Evolutionary conservation across 2,888 invertebrate species (phyloP), one percentile per base, ranked within the genome.

Genomic region (Maniola hyperantus): DNA sequence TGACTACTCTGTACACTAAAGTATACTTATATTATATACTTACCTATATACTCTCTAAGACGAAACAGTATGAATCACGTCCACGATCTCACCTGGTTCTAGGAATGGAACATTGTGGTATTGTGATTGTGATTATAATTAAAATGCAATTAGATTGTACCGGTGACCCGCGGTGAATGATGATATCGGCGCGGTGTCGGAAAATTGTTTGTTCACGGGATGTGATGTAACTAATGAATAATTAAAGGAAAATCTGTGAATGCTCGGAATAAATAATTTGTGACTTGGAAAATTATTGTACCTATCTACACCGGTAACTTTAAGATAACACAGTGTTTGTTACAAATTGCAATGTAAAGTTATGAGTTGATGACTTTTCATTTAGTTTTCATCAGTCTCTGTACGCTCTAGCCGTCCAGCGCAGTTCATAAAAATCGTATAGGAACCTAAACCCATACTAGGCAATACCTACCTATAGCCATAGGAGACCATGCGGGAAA

Each of bases 41-140:
- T 26, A 26, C 26, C 26, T 26, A n/a, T n/a, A n/a, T n/a, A 26
- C 26, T 39, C 39, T 39, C 39, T 11, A 11, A 11, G 11, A 39
- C 11, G 11, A 39, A 39, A 39, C 39, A 34, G 39, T 70, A 75
- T 85, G 86, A 85, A 69, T 86, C 86, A 86, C 77, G 42, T 11
- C 0, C 72, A 79, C 76, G 70, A 64, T 66, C 64, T 68, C 66
- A 68, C 61, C 69, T 68, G 64, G 66, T 78, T 78, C 77, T 69
- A 55, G 65, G 76, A 76, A 79, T 68, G 42, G 6, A 6, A 13
- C 11, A 11, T 34, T 55, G 73, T 73, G 69, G 68, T 70, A 72
- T 65, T 66, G 65, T 64, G 48, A 48, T 51, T 51, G 20, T 50
- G 66, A 62, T 44, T 70, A 73, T 74, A 68, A 77, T 80, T 82